A percentile compares a stretch with the other conserved stretches of the same genome.
These are phyloP conservation scores for Homalodisca vitripennis DNA, from an alignment of 1,140 invertebrate genomes.

Conservation along the genomic window DNA sequence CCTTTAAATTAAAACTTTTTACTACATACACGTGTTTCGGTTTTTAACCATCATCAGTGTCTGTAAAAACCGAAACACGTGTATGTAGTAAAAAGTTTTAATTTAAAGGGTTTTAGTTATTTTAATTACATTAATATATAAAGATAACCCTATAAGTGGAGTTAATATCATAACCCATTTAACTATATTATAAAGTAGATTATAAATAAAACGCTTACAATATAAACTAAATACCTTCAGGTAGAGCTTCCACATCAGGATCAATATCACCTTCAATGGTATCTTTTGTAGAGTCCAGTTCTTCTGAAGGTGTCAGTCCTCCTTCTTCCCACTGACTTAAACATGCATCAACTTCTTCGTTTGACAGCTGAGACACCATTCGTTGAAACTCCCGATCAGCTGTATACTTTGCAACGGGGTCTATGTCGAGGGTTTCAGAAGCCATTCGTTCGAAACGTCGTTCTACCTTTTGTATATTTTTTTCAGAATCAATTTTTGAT, in stretches of 20 bases:
- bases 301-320: slow-evolving; percentile 49
- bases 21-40: too few species aligned
- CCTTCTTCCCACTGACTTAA: slow-evolving; percentile 51
- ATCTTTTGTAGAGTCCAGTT: slow-evolving; percentile 47
- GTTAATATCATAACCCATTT: too few species aligned
- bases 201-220: too few species aligned
- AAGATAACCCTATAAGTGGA: too few species aligned
- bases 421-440: slow-evolving; percentile 46
- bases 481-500: slow-evolving; percentile 32
- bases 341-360: slow-evolving; percentile 52
- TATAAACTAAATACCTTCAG: slow-evolving; percentile 46
- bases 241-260: slow-evolving; percentile 46
- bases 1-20: too few species aligned
- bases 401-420: slow-evolving; percentile 33
- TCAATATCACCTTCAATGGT: slow-evolving; percentile 47
- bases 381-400: slow-evolving; percentile 51
- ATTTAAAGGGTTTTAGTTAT: too few species aligned
- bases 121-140: too few species aligned
- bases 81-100: too few species aligned
- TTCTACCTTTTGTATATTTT: slow-evolving; percentile 50
- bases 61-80: too few species aligned
- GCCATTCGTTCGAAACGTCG: slow-evolving; percentile 59
- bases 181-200: too few species aligned
- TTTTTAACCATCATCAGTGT: too few species aligned
- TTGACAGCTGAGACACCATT: slow-evolving; percentile 52